Conservation (phyloP, 92 coral and sea anemone species). For the Pocillopora grandis region DNA sequence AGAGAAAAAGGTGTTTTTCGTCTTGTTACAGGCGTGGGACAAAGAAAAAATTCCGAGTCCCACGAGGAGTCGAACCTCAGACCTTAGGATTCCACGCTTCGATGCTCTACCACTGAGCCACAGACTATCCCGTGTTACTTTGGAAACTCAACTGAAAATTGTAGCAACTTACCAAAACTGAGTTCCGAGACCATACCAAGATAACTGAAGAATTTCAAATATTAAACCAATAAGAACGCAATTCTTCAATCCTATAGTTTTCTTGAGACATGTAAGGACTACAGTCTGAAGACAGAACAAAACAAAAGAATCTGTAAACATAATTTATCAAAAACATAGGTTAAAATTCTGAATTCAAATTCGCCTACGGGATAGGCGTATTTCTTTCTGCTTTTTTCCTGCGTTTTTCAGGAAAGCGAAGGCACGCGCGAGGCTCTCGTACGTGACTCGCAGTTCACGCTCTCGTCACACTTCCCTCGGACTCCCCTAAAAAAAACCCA, state of each 20-base stretch:
- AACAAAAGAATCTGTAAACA: background rate
- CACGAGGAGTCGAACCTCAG: too few species aligned
- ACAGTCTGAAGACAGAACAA: slow-evolving; percentile 66
- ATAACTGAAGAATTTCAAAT: slow-evolving; percentile 91
- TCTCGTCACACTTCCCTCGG: too few species aligned
- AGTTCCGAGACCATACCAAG: slow-evolving; percentile 99
- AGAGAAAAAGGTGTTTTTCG: too few species aligned
- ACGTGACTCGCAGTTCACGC: background rate
- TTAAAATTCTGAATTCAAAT: too few species aligned
- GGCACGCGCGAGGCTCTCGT: background rate
- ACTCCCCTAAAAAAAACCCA: too few species aligned
- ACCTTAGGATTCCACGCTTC: too few species aligned
- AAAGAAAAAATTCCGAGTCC: too few species aligned
- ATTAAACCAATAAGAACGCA: slow-evolving; percentile 91
- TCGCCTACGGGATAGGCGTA: too few species aligned
- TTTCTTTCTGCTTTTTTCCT: too few species aligned
- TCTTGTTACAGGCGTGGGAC: too few species aligned
- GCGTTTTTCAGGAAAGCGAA: too few species aligned
- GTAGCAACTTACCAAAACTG: slow-evolving; percentile 82
- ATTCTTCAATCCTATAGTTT: slow-evolving; percentile 93
- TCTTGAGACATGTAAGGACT: slow-evolving; percentile 92
- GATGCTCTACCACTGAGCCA: background rate
- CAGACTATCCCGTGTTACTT: too few species aligned
- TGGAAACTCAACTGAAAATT: background rate
- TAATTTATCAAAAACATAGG: background rate